Evolutionary conservation across 2,888 invertebrate genomes (phyloP), one percentile per base, ranked within the genome.

Genomic region (Melipona bicolor): DNA sequence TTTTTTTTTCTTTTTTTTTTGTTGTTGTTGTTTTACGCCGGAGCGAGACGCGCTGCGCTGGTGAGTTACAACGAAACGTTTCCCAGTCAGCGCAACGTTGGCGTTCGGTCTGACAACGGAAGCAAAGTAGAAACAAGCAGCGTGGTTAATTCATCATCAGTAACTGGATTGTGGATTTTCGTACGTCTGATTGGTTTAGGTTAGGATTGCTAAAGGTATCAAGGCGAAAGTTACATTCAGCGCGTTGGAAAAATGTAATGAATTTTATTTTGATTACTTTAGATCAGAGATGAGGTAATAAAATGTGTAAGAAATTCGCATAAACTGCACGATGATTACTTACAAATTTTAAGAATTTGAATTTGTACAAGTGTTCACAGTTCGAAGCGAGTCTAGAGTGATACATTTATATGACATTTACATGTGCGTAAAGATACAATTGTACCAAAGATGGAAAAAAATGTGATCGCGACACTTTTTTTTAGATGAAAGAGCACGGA

Each of bases 1-100:
- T 79, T 70, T 83, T 77, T 71, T 77, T 79, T 70, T 77, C 67
- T 19, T 52, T 52, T 4, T 6, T 6, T 52, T 61, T 27, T 61
- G 1, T 27, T 27, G 27, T 27, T 1, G 27, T 27, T 17, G 32
- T 61, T 61, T 27, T 19, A 27, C 19, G 19, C 69, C 56, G 71
- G 79, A 76, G 79, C 81, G 84, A 89, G 87, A 87, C 77, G 76
- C 81, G 62, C 72, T 74, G 78, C 81, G 62, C 74, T 69, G 50
- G 76, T 54, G 61, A 68, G 71, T 56, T 61, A 59, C 52, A 27
- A 64, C 61, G 67, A 68, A 62, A 49, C 64, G 64, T 83, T 81
- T 43, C 69, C 61, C 56, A 32, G 36, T 61, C 19, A 32, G 4
- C 5, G 27, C 15, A 27, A 13, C 49, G 24, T 68, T 69, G 9